Evolutionary conservation across 2,113 vertebrate genomes (phyloP), one percentile per base, ranked within the genome.

Genomic region (Pseudonaja textilis): DNA sequence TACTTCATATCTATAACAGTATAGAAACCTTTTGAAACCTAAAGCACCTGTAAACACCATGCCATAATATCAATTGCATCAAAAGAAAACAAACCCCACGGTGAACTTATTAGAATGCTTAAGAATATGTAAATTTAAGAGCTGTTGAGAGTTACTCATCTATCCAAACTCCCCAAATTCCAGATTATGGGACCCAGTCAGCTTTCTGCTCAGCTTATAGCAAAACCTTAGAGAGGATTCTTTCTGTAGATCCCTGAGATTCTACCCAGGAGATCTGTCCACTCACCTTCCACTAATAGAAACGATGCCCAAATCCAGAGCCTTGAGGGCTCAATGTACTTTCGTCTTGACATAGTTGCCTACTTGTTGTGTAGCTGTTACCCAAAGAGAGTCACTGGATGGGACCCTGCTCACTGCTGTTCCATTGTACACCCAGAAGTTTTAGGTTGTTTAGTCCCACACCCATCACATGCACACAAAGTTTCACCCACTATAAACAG

Each of bases 201-300:
- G 42, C 4, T 25, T 64, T 64, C 14, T 12, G 34, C n/a, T 39
- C 52, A 34, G 5, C n/a, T 74, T 18, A 74, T n/a, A 34, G 69
- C 69, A 39, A 74, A 29, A 55, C 14, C 52, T 39, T 20, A 81
- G 34, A 81, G 74, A 81, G 18, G 34, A 81, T 42, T 42, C 34
- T 81, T 81, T 23, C 3, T 42, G 34, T 22, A 81, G 34, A 42
- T 0, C 7, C 18, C 22, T n/a, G 34, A 55, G 25, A 61, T 54
- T 34, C 26, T 1, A 61, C 26, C 42, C 4, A 4, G 2, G 25
- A 45, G 23, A 39, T 81, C 39, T n/a, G 22, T 18, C 26, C 64
- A 93, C 93, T 93, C 50, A 93, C 93, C 93, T 92, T 90, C 56
- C 50, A 93, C 29, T 50, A 87, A 61, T 3, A 92, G 91, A 50